A percentile compares a stretch with the other conserved stretches of the same genome.
phyloP scores from a whole-genome alignment of 2,113 vertebrate species.

The Phaethon lepturus region DNA sequence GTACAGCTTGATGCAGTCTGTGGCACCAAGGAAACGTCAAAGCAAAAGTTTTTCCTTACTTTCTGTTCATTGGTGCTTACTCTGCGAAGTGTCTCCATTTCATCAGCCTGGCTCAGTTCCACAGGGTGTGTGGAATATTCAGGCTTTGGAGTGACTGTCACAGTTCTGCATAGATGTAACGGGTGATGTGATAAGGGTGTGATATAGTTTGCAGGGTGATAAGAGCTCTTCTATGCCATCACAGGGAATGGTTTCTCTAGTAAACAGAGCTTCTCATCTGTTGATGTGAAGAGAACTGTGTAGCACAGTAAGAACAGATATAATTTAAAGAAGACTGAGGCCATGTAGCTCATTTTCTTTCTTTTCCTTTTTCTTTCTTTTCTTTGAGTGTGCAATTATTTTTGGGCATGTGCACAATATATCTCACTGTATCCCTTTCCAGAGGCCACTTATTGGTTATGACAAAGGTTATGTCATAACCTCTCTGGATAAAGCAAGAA shows the following conservation, averaged over 20 bases:
- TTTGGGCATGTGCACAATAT: neutral
- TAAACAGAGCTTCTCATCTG: neutral
- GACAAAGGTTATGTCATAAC: neutral
- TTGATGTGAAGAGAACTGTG: neutral
- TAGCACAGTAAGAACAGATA: neutral
- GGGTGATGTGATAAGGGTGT: neutral
- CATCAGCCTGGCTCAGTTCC: neutral
- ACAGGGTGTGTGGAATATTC: neutral
- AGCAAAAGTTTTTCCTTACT: neutral
- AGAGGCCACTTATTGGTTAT: neutral
- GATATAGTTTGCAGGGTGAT: neutral
- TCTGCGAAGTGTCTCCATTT: neutral
- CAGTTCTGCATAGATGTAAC: neutral
- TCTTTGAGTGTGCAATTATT: neutral
- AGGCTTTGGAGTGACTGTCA: neutral
- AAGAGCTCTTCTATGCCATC: neutral
- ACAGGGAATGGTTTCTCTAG: neutral
- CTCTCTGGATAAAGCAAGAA: neutral
- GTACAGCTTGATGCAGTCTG: too few relatives aligned
- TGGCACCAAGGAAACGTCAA: neutral
- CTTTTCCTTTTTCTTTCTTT: neutral
- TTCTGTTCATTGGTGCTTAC: neutral
- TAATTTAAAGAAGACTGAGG: neutral
- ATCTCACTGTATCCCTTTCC: neutral
- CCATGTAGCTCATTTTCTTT: fast-evolving